Conservation (phyloP, 2,888 invertebrate genomes). For the Ochropleura plecta region DNA sequence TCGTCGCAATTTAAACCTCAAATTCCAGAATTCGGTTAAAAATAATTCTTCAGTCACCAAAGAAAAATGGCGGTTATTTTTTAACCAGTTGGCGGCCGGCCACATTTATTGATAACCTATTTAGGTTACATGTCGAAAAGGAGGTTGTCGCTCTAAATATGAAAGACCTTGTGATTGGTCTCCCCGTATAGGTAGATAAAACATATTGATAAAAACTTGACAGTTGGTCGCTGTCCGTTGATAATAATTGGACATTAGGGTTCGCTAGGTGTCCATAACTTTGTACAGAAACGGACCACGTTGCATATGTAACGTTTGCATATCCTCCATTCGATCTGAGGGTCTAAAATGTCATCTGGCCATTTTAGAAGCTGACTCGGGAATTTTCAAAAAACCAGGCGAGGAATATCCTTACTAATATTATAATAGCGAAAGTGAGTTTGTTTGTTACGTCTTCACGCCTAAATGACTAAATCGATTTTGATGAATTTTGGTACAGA, state of each 20-base stretch:
- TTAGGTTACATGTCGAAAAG: slow-evolving; percentile 26
- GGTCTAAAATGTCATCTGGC: no score
- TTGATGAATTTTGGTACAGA: no score
- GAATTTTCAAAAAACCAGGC: neutral
- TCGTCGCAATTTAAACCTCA: neutral
- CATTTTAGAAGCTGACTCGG: neutral
- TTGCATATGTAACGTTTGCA: neutral
- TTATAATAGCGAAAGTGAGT: no score
- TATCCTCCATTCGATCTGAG: neutral
- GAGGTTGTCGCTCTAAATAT: slow-evolving; percentile 32
- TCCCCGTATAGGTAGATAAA: slow-evolving; percentile 40
- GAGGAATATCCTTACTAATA: neutral
- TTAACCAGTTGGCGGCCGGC: slow-evolving; percentile 38
- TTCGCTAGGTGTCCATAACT: slow-evolving; percentile 14
- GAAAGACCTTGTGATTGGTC: slow-evolving; percentile 38
- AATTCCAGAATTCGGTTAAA: neutral
- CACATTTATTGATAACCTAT: slow-evolving; percentile 47
- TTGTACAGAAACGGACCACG: neutral
- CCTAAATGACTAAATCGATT: no score
- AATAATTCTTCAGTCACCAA: neutral
- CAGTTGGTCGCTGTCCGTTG: slow-evolving; percentile 8
- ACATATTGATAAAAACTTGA: slow-evolving; percentile 46
- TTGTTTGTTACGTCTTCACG: no score
- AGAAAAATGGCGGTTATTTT: slow-evolving; percentile 27
- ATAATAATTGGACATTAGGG: slow-evolving; percentile 7